phyloP scores from a whole-genome alignment of 2,113 vertebrate genomes.

The Hyaena hyaena region DNA sequence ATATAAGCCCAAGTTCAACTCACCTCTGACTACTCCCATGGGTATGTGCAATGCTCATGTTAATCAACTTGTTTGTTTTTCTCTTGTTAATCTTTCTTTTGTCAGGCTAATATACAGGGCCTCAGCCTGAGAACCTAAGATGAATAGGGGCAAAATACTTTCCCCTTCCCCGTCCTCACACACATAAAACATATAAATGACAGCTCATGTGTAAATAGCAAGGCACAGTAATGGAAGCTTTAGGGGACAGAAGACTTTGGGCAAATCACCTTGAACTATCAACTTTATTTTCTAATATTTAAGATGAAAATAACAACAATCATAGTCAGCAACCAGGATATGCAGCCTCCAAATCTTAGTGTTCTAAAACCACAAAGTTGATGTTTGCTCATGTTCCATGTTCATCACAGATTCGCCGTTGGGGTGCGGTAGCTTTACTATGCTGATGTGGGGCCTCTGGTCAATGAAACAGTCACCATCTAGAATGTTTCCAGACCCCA shows the following conservation, averaged over 20 bases:
- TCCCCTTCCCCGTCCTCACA: background rate
- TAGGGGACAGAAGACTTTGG: background rate
- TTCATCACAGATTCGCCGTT: background rate
- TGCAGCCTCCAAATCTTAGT: background rate
- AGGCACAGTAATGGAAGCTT: background rate
- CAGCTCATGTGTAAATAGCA: background rate
- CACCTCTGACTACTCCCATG: background rate
- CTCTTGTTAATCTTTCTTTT: background rate
- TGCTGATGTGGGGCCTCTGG: background rate
- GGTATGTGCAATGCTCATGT: too few species aligned
- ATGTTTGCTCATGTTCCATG: background rate
- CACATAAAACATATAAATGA: background rate
- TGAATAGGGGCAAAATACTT: background rate
- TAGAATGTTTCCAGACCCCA: background rate
- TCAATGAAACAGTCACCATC: rapidly evolving
- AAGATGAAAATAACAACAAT: background rate
- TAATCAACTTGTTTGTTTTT: background rate
- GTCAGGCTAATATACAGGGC: background rate
- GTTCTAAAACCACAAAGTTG: background rate
- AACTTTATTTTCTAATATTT: background rate
- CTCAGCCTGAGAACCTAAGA: background rate
- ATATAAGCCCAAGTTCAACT: background rate
- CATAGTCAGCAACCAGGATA: background rate
- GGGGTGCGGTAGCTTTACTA: background rate
- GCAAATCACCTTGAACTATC: background rate